Base-by-base conservation (phyloP, 2,113 vertebrate genomes). In the Solea senegalensis region DNA sequence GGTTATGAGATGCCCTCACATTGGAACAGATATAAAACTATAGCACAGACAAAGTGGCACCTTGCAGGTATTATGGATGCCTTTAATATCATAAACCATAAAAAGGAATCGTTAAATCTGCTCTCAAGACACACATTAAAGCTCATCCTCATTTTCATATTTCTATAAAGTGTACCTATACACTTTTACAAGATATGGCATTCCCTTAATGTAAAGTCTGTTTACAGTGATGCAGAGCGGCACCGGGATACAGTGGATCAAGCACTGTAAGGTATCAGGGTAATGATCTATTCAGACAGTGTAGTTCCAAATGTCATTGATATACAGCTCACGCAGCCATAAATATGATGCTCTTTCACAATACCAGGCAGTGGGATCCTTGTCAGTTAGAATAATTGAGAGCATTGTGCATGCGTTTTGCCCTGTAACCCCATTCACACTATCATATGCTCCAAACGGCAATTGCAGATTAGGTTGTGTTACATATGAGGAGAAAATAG, bases 261-360 rank as follows among this genome's bases (percentile, higher is more conserved):
- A 78, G 65, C 65, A 28, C 62, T 40, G 2, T 34, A 10, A 43
- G 15, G 63, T 66, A 69, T 79, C 46, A 45, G n/a, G 72, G 73
- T 58, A 67, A 76, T 72, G 73, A 81, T 80, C 61, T 80, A 55
- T 83, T 85, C 73, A 74, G 70, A 74, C 63, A 62, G 70, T 46
- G 73, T 56, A 54, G 61, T 60, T 66, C 57, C 63, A 60, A 50
- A 74, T 78, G 74, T 80, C 78, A 84, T 86, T 82, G 68, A 70
- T 70, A 85, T 68, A 76, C 83, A 65, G 67, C 74, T 84, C 78
- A 84, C 81, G 83, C 70, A 51, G 59, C 54, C 54, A 76, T 81
- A 80, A 86, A 89, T 88, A 83, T 81, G 74, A 89, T 67, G 71
- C 78, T 69, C 65, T 76, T 80, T 71, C 82, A 74, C 67, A 55